Evolutionary conservation across 2,113 vertebrate species (phyloP), one percentile per base, ranked within the genome.

Genomic region (Grammomys dolichurus): DNA sequence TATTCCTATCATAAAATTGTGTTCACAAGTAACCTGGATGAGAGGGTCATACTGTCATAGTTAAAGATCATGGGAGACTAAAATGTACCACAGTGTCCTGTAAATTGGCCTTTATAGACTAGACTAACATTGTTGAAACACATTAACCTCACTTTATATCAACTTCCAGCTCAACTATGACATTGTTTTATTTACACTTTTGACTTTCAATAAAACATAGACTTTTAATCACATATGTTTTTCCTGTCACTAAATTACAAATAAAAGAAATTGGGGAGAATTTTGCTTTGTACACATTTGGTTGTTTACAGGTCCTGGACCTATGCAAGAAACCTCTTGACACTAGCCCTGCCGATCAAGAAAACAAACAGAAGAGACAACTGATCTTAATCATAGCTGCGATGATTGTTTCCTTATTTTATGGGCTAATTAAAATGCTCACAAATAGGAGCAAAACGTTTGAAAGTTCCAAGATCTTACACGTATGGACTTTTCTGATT

Each of bases 81-180:
- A 77, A 70, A 17, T 51, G 9, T 0, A 33, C 1, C 0, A 17
- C 0, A 8, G 0, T 54, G 20, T 3, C 24, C 13, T 19, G 12
- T 54, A 81, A 77, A 3, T 1, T 33, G 67, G 1, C 3, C 9
- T 8, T 90, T 36, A 0, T 5, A 17, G 28, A 19, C 13, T 46
- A 9, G 0, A 67, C 8, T 46, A 11, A 72, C 22, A 6, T 43
- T 36, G 24, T 82, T 82, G 65, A 54, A 20, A 28, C 36, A 7
- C 10, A 48, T 14, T 56, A 88, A 20, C 1, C 12, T 19, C 2
- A 5, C 70, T 48, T 31, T 14, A 56, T 1, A 10, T 36, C 4
- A 28, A 54, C 1, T 12, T 54, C 3, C 2, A 16, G 6, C 9
- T 40, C 9, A 65, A 11, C 24, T 48, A 56, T n/a, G 33, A 60